Conservation (phyloP, 2,797 vertebrate genomes). For the Mormyrops attenuatus region DNA sequence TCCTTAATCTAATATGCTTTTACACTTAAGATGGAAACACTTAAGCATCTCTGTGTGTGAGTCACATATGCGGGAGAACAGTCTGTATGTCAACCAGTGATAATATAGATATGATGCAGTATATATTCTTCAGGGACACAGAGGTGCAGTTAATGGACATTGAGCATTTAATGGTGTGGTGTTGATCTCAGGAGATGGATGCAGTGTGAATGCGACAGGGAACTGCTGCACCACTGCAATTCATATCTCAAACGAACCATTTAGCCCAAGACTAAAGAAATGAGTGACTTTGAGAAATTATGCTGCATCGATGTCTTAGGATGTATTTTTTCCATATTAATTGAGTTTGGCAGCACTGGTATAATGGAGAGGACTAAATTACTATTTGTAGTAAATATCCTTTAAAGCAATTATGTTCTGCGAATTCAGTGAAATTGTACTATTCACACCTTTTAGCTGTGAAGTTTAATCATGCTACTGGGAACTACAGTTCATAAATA, state of each 20-base stretch:
- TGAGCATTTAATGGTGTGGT: not conserved
- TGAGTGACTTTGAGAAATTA: not conserved
- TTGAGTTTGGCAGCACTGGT: not conserved
- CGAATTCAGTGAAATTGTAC: slow-evolving; percentile 20
- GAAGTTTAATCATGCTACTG: slow-evolving; percentile 26
- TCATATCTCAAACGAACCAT: not conserved
- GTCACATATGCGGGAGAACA: not conserved
- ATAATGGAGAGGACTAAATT: slow-evolving; percentile 2
- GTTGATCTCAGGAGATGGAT: not conserved
- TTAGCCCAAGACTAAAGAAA: not conserved
- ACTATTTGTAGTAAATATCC: not conserved
- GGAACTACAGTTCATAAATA: slow-evolving; percentile 10
- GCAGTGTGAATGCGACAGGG: not conserved
- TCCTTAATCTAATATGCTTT: slow-evolving; percentile 34
- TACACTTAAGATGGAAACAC: slow-evolving; percentile 19
- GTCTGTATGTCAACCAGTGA: not conserved
- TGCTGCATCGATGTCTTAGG: not conserved
- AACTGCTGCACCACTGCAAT: not conserved
- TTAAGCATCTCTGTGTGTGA: slow-evolving; percentile 9
- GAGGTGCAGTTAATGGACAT: not conserved
- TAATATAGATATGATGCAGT: not conserved
- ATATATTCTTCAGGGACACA: not conserved
- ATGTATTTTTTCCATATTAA: not conserved
- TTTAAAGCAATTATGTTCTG: not conserved
- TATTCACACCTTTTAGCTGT: slow-evolving; percentile 18